Conservation (phyloP, 2,113 vertebrate species). For the Urocynchramus pylzowi region DNA sequence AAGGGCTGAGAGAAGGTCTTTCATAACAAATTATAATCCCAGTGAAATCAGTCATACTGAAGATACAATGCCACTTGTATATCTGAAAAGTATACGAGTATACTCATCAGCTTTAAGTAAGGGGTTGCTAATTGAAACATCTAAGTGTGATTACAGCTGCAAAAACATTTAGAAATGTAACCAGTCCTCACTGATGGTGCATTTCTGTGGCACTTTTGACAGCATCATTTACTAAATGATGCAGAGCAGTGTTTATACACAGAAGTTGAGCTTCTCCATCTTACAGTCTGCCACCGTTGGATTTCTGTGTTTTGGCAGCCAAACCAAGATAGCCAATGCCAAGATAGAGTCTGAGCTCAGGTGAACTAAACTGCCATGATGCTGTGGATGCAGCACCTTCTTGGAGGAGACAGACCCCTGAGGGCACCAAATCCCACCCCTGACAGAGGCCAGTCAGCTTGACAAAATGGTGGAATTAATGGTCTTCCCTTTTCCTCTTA, state of each 20-base stretch:
- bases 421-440: neutral
- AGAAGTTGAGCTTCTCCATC: neutral
- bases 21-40: neutral
- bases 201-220: neutral
- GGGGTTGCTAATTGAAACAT: neutral
- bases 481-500: neutral
- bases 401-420: neutral
- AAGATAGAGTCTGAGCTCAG: fast-evolving
- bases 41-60: neutral
- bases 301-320: neutral
- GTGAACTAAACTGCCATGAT: fast-evolving
- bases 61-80: neutral
- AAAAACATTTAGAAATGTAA: neutral
- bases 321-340: neutral
- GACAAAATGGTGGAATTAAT: neutral
- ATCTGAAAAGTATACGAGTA: neutral
- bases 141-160: neutral
- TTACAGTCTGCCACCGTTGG: fast-evolving
- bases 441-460: neutral
- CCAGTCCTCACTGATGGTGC: neutral
- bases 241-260: neutral
- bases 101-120: neutral
- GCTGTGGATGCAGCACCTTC: neutral
- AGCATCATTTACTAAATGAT: neutral
- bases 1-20: neutral